Base-by-base conservation (phyloP, 2,888 invertebrate species). In the Cataglyphis rosenhaueri region DNA sequence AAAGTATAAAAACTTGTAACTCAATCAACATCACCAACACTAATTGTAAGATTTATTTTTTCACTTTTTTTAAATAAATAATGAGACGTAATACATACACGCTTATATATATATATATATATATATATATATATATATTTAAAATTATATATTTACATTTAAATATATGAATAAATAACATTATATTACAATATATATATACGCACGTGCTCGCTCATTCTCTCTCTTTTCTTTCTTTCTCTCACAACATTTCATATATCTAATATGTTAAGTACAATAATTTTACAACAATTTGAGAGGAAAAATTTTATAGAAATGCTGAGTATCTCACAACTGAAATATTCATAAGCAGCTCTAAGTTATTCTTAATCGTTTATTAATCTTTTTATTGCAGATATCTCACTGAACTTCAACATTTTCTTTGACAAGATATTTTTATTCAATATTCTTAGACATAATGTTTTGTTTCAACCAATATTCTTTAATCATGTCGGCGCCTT, bases 401-500 rank as follows among this genome's bases (percentile, higher is more conserved):
- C 6, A 48, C 6, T 48, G 18, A n/a, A 8, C n/a, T n/a, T 52
- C 2, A 18, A 52, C n/a, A n/a, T n/a, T 15, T 52, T 52, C n/a
- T 6, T 48, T 52, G n/a, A 52, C 4, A 25, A 25, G 25, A 25
- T 25, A 25, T 25, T 25, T 1, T 57, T 9, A 10, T 12, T 75
- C 25, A 12, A 15, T 5, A 41, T 3, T 35, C 0, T 48, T 59
- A 12, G 15, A 25, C 3, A 82, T 41, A 3, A 41, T 95, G 92
- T 95, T 94, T 85, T 96, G 95, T 87, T 96, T 97, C 81, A 97
- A 94, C 98, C 98, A 98, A 92, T 96, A 97, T 88, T 97, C 97
- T 93, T 98, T 98, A 70, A 98, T 97, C 96, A 98, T 96, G 92
- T 98, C 98, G 12, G 98, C 96, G 0, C 97, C 98, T 93, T 98